Evolutionary conservation across 2,113 vertebrate species (phyloP).

Genomic region (Balaenoptera acutorostrata): DNA sequence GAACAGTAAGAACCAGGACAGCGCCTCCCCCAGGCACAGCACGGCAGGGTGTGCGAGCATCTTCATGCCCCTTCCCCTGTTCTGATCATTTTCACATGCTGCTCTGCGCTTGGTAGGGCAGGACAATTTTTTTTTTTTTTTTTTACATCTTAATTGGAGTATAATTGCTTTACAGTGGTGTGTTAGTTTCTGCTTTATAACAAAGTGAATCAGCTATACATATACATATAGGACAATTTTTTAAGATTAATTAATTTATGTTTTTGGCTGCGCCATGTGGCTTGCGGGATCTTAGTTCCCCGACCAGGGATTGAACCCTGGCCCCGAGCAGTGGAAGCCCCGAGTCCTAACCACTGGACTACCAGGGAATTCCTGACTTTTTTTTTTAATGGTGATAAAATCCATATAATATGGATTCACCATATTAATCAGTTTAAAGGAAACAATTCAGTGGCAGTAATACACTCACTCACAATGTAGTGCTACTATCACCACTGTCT

Average conservation of each 20-base stretch:
- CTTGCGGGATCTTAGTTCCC: neutral
- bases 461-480: neutral
- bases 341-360: neutral
- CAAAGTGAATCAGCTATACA: no score
- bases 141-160: no score
- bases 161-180: no score
- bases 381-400: neutral
- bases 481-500: neutral
- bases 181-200: no score
- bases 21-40: fast-evolving
- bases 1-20: fast-evolving
- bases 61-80: neutral
- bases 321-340: neutral
- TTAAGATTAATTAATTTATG: neutral
- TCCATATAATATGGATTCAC: neutral
- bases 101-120: neutral
- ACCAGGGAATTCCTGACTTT: neutral
- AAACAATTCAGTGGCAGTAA: neutral
- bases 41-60: fast-evolving
- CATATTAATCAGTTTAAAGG: no score
- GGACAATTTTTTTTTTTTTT: neutral
- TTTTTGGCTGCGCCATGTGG: neutral
- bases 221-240: neutral
- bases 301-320: neutral
- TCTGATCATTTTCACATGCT: neutral